A percentile compares a stretch with the other conserved stretches of the same genome.
Evolutionary conservation across 2,888 invertebrate genomes (phyloP).

Genomic region (Morpho deidamia): DNA sequence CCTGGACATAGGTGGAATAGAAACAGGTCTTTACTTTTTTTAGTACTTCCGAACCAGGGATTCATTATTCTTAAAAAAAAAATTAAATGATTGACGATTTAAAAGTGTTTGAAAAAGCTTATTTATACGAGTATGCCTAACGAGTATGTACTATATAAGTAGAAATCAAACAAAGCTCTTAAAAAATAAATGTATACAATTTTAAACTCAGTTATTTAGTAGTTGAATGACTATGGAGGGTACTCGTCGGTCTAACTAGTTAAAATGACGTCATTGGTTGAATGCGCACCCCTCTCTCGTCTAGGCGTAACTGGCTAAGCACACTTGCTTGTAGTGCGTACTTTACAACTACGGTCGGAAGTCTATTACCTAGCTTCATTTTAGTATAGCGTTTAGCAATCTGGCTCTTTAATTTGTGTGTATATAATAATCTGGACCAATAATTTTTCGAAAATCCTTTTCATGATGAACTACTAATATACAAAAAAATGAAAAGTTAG

Average conservation of each 20-base stretch:
- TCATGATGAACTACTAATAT: background rate
- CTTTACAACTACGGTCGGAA: constrained; percentile 23
- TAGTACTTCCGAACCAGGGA: too few species aligned
- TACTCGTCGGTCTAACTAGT: constrained; percentile 22
- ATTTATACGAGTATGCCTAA: too few species aligned
- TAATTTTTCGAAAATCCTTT: background rate
- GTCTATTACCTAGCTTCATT: constrained; percentile 21
- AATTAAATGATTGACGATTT: too few species aligned
- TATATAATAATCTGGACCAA: background rate
- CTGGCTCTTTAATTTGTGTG: constrained; percentile 8
- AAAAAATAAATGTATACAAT: background rate
- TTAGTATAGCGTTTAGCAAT: constrained; percentile 16
- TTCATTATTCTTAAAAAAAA: too few species aligned
- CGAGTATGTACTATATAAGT: background rate
- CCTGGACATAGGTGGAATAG: too few species aligned
- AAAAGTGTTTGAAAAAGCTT: too few species aligned
- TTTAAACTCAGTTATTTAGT: constrained; percentile 16
- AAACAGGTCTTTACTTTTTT: too few species aligned
- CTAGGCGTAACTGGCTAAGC: constrained; percentile 28
- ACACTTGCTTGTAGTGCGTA: constrained; percentile 22
- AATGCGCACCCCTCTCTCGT: constrained; percentile 55
- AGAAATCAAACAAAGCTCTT: too few species aligned
- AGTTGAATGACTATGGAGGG: constrained; percentile 18
- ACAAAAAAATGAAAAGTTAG: background rate
- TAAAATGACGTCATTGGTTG: constrained; percentile 63